A percentile compares a stretch with the other conserved stretches of the same genome.
phyloP scores from a whole-genome alignment of 2,888 invertebrate species.

The Oxytorus armatus region DNA sequence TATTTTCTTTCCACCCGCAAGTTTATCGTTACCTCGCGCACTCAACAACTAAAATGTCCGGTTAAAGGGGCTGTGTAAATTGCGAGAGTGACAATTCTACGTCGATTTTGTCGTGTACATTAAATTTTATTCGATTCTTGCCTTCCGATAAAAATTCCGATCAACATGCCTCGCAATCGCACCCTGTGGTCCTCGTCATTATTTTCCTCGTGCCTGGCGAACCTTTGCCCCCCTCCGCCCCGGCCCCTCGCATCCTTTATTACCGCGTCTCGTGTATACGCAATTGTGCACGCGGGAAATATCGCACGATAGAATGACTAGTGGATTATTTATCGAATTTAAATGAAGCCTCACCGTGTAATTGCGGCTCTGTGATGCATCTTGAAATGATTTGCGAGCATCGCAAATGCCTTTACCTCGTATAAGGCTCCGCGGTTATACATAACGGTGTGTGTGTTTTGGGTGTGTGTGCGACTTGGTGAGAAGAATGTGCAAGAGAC shows the following conservation, averaged over 20 bases:
- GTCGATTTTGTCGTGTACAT: neutral
- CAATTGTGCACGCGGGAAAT: conserved; percentile 73
- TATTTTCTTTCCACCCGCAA: conserved; percentile 13
- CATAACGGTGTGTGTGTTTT: conserved; percentile 3
- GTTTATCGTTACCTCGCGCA: conserved; percentile 16
- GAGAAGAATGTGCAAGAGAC: too few relatives aligned
- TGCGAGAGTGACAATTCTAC: neutral
- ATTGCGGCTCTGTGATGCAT: conserved; percentile 83
- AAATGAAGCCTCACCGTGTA: conserved; percentile 84
- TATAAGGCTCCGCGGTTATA: conserved; percentile 36
- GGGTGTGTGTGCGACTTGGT: too few relatives aligned
- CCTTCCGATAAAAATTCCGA: neutral
- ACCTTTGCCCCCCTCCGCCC: too few relatives aligned
- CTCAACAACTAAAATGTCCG: too few relatives aligned
- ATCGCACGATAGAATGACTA: conserved; percentile 76
- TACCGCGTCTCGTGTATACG: conserved; percentile 62
- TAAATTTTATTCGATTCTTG: neutral
- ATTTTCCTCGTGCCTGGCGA: conserved; percentile 13
- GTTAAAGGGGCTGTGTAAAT: too few relatives aligned
- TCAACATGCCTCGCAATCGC: conserved; percentile 35
- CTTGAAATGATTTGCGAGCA: conserved; percentile 82
- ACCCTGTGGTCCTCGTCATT: conserved; percentile 43
- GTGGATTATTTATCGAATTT: conserved; percentile 83
- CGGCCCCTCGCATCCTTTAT: too few relatives aligned
- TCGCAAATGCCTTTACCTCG: conserved; percentile 65